phyloP scores from a whole-genome alignment of 2,888 invertebrate genomes.

The Limnephilus marmoratus region DNA sequence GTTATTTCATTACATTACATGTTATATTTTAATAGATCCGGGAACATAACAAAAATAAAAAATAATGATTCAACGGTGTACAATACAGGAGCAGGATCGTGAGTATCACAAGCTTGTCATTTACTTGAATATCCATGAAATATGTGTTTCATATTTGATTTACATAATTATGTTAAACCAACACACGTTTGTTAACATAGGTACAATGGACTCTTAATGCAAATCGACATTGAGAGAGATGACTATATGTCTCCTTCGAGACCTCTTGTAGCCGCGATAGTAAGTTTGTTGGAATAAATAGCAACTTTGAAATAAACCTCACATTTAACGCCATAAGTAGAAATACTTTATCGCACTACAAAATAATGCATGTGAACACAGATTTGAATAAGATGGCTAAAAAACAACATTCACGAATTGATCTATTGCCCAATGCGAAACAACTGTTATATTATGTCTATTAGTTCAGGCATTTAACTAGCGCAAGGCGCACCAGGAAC shows the following conservation, averaged over 20 bases:
- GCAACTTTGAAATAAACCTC: background rate
- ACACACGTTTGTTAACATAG: background rate
- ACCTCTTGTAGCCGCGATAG: conserved; percentile 68
- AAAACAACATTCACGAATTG: background rate
- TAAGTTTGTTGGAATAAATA: conserved; percentile 30
- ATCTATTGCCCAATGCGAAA: no score
- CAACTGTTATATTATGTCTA: no score
- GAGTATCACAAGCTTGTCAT: background rate
- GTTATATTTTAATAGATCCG: background rate
- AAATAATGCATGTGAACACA: no score
- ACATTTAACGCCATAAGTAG: no score
- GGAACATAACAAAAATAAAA: background rate
- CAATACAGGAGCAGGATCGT: background rate
- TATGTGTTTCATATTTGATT: background rate
- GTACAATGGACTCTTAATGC: background rate
- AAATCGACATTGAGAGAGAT: background rate
- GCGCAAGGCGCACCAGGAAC: background rate
- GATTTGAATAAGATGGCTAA: background rate
- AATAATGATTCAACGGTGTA: background rate
- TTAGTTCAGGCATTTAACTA: no score
- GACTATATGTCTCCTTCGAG: conserved; percentile 69
- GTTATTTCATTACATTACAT: no score
- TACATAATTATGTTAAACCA: background rate
- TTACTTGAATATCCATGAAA: background rate
- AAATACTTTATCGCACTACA: no score